Conservation (phyloP, 30 jellyfish, hydroid and myxozoan species). For the Aurelia aurita region DNA sequence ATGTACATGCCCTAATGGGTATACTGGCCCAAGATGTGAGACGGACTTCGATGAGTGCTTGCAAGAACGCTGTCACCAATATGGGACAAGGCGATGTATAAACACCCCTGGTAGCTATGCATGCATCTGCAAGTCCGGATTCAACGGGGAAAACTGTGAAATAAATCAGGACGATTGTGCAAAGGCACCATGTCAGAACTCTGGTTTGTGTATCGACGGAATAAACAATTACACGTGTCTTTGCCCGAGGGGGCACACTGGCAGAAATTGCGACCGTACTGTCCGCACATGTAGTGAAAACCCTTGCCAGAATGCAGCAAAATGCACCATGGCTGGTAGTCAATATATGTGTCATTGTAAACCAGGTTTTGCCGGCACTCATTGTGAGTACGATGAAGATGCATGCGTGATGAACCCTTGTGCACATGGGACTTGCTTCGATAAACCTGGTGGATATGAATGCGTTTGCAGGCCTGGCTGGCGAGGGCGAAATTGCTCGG, state of each 20-base stretch:
- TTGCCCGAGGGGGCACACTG: constrained; percentile 87
- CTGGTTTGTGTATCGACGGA: constrained; percentile 85
- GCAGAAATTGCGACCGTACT: constrained; percentile 73
- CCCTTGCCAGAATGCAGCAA: constrained; percentile 74
- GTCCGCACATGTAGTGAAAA: constrained; percentile 76
- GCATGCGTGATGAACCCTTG: constrained; percentile 77
- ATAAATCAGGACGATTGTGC: constrained; percentile 70
- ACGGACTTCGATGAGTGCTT: constrained; percentile 67
- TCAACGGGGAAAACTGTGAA: constrained; percentile 82
- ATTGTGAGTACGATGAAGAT: constrained; percentile 78
- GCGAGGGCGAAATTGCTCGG: constrained; percentile 79
- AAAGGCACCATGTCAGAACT: constrained; percentile 62
- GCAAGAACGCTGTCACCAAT: constrained; percentile 49
- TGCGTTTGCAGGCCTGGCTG: constrained; percentile 78
- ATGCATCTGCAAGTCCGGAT: constrained; percentile 78
- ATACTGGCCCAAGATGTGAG: constrained; percentile 89
- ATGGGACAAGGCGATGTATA: constrained; percentile 75
- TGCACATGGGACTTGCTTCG: constrained; percentile 76
- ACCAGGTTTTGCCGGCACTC: constrained; percentile 71
- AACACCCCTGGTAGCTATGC: constrained; percentile 83
- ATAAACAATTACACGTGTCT: constrained; percentile 68
- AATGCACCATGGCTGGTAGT: constrained; percentile 57
- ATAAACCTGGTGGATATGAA: constrained; percentile 60
- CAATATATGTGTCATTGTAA: constrained; percentile 73
- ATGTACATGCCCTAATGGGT: constrained; percentile 75